Conservation (phyloP, 2,113 vertebrate genomes). For the Nettapus auritus region DNA sequence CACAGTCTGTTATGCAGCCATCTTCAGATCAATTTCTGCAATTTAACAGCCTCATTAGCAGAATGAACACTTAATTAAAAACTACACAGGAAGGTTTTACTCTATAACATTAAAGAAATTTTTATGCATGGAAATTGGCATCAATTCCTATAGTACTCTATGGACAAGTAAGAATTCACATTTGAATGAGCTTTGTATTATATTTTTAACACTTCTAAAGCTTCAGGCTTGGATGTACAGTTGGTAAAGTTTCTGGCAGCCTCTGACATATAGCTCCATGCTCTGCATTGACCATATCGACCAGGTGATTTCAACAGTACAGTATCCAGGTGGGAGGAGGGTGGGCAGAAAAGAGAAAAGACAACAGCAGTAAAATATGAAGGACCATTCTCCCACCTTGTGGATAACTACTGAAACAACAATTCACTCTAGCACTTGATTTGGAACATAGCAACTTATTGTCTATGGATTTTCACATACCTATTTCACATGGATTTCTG, state of each 20-base stretch:
- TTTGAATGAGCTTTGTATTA: rapidly evolving
- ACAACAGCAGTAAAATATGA: background rate
- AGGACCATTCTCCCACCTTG: constrained; percentile 61
- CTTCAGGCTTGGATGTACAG: background rate
- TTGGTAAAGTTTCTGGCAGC: background rate
- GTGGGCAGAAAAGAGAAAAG: background rate
- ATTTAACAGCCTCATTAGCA: background rate
- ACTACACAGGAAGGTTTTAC: background rate
- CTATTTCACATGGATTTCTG: background rate
- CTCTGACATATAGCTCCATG: background rate
- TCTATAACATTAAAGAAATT: background rate
- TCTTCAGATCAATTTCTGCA: background rate
- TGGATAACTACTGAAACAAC: constrained; percentile 59
- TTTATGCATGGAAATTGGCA: background rate
- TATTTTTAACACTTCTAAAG: background rate
- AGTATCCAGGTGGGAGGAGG: background rate
- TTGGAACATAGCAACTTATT: background rate
- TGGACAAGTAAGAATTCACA: background rate
- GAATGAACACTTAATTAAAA: background rate
- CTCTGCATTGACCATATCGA: background rate
- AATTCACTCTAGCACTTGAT: background rate
- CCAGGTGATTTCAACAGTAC: background rate
- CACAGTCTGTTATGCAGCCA: background rate
- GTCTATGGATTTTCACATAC: too few species aligned
- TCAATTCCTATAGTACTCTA: background rate